Conservation (phyloP, 1,140 invertebrate species). For the Bombus balteatus region DNA sequence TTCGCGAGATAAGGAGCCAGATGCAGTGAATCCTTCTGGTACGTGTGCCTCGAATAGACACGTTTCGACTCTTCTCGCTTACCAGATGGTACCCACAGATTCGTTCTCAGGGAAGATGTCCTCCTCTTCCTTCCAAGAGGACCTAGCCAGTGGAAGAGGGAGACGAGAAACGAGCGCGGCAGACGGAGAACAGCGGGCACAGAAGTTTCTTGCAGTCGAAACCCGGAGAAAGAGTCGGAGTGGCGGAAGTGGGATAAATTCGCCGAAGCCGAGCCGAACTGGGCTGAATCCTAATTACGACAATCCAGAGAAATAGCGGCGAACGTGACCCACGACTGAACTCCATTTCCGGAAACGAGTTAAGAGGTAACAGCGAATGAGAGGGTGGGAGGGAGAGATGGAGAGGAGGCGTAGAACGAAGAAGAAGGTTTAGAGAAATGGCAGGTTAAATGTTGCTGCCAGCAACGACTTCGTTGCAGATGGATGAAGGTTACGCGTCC, state of each 20-base stretch:
- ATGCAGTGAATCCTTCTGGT: slow-evolving; percentile 60
- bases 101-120: slow-evolving; percentile 38
- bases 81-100: slow-evolving; percentile 49
- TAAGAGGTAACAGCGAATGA: slow-evolving; percentile 25
- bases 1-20: slow-evolving; percentile 60
- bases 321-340: slow-evolving; percentile 63
- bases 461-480: slow-evolving; percentile 43
- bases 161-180: background rate
- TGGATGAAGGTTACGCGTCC: slow-evolving; percentile 49
- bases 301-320: slow-evolving; percentile 52
- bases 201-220: slow-evolving; percentile 45
- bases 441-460: slow-evolving; percentile 58
- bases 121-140: background rate
- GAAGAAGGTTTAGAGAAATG: background rate
- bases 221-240: background rate
- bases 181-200: slow-evolving; percentile 1
- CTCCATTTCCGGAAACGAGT: slow-evolving; percentile 48
- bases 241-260: slow-evolving; percentile 62
- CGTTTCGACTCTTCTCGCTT: slow-evolving; percentile 64
- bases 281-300: slow-evolving; percentile 67
- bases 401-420: background rate
- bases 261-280: slow-evolving; percentile 53
- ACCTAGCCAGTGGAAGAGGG: background rate
- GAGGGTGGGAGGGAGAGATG: background rate
- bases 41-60: slow-evolving; percentile 71